Evolutionary conservation across 2,888 invertebrate genomes (phyloP).

Genomic region (Coenonympha glycerion): DNA sequence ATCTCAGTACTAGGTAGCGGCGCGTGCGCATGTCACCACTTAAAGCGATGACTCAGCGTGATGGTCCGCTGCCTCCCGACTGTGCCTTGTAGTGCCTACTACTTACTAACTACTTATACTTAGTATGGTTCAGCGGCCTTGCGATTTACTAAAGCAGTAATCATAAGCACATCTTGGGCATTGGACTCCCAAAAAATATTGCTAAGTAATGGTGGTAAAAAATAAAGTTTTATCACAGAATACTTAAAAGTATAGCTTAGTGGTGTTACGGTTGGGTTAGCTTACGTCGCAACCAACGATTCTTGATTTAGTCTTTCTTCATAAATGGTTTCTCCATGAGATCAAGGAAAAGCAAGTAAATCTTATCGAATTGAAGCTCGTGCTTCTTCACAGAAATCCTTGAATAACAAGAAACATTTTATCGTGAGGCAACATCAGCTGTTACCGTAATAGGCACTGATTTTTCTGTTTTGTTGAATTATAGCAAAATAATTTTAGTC

Average conservation of each 20-base stretch:
- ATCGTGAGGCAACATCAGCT: too few relatives aligned
- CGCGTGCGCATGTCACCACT: constrained; percentile 3
- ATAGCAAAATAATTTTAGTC: too few relatives aligned
- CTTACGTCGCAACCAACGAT: too few relatives aligned
- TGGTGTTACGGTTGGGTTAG: background rate
- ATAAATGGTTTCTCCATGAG: too few relatives aligned
- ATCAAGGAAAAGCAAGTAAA: too few relatives aligned
- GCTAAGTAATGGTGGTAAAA: background rate
- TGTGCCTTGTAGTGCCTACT: background rate
- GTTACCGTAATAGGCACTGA: too few relatives aligned
- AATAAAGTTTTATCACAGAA: background rate
- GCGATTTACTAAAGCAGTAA: constrained; percentile 1
- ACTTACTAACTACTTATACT: background rate
- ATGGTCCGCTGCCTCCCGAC: background rate
- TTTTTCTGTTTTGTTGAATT: too few relatives aligned
- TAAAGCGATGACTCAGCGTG: background rate
- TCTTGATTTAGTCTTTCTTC: too few relatives aligned
- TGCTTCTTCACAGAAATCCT: too few relatives aligned
- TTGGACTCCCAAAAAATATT: background rate
- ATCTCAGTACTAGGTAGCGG: background rate
- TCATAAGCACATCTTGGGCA: background rate
- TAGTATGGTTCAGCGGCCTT: constrained; percentile 4
- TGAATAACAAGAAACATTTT: too few relatives aligned
- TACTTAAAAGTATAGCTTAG: too few relatives aligned
- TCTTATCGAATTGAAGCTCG: too few relatives aligned